Evolutionary conservation across 2,113 vertebrate genomes (phyloP), one percentile per base, ranked within the genome.

Genomic region (Pomatorhinus ruficollis): DNA sequence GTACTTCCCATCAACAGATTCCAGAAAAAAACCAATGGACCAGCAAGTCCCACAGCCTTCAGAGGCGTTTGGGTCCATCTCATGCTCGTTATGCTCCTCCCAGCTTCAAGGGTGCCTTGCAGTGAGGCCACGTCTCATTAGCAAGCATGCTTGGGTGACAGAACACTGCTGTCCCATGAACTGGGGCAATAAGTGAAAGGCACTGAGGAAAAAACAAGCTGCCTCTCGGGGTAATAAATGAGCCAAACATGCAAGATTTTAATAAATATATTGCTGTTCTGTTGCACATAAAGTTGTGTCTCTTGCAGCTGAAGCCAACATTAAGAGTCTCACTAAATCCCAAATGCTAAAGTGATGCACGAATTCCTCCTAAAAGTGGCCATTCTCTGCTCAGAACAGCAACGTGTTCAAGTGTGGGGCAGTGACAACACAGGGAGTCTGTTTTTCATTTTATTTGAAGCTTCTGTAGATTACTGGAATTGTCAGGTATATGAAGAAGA

Each of bases 51-150:
- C 17, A 27, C 0, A 11, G 71, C 37, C n/a, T 64, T 9, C 66
- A 44, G 66, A 61, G 54, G 45, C 30, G 42, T 24, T 5, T 65
- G 61, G 37, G 40, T 65, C 39, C 70, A 13, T 39, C 40, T n/a
- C 28, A 8, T 16, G 75, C 8, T 87, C 15, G 0, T 10, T 10
- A 2, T 8, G 22, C 50, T 68, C 31, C 40, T 40, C 39, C 22
- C 33, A 11, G 52, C 30, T 71, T 9, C 56, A 11, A 1, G 10
- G 23, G 53, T 21, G 44, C 53, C 14, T 50, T 37, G 27, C 39
- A 35, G 21, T 0, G 2, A 53, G 44, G 47, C 37, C 4, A 1
- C 0, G 0, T 27, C 65, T 59, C 75, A 28, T 53, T 17, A 65
- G 71, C 0, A 0, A 52, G 53, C 85, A 57, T 1, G 4, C n/a